Base-by-base conservation (phyloP, 2,888 invertebrate species). In the Mythimna impura region DNA sequence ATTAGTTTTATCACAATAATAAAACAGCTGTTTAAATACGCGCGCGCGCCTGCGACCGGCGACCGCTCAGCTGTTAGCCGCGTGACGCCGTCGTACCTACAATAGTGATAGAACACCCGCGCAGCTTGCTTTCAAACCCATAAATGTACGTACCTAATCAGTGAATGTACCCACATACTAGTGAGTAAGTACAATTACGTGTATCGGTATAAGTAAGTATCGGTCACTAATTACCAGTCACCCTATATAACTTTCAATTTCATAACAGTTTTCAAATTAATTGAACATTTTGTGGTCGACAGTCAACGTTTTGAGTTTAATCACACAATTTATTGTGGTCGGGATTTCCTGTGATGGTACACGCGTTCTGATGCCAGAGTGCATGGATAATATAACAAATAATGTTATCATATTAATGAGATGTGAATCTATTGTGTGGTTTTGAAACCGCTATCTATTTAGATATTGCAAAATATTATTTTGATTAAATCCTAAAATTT, bases 261-360 rank as follows among this genome's bases (percentile, higher is more conserved):
- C 9, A 40, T 55, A 71, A 30, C 58, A 55, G 20, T 6, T 71
- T 78, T 68, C 25, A 54, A 65, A 61, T 73, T 64, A 70, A 73
- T 70, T 57, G 2, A 34, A 70, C 79, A 36, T 64, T 82, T 80
- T 82, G 79, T 78, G 80, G 79, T 82, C 34, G 68, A 47, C 9
- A n/a, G 17, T 57, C 25, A 57, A 55, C 40, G n/a, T 62, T 34
- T 67, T 54, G n/a, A 47, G 17, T 63, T 50, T 3, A 67, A 36
- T 55, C 25, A 55, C 36, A 55, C 36, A 57, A 14, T 54, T 30
- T 2, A 58, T 40, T 72, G 82, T 69, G 72, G 72, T 66, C 55
- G 7, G 55, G 12, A 63, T 47, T 68, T 52, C 50, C 67, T 40
- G 66, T 63, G 54, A 54, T 58, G 30, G 54, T 68, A 1, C 57